phyloP scores from a whole-genome alignment of 2,888 invertebrate species.

The Pseudococcus longispinus region DNA sequence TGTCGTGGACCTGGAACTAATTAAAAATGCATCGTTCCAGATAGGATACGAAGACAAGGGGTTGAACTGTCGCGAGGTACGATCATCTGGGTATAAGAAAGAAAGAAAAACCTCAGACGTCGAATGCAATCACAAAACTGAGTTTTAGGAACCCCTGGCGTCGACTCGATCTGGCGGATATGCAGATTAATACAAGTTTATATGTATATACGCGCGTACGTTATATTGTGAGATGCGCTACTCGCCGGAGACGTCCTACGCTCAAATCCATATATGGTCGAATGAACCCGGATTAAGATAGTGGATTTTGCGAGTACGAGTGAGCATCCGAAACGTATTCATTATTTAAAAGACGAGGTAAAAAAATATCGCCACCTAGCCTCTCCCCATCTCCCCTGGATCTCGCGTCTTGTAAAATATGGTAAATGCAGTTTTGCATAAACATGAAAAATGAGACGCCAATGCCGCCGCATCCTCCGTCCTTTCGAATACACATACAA shows the following conservation, averaged over 20 bases:
- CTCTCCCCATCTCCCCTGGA: background rate
- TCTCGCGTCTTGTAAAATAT: background rate
- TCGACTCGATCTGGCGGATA: slow-evolving; percentile 24
- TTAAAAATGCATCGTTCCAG: background rate
- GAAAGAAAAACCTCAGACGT: background rate
- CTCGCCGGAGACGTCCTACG: slow-evolving; percentile 38
- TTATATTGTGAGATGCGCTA: slow-evolving; percentile 40
- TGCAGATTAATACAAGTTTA: slow-evolving; percentile 43
- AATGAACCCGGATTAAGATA: slow-evolving; percentile 45
- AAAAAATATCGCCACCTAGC: slow-evolving; percentile 16
- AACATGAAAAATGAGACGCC: slow-evolving; percentile 24
- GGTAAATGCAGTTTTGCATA: slow-evolving; percentile 10
- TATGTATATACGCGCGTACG: slow-evolving; percentile 26
- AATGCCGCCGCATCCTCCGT: background rate
- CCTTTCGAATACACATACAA: background rate
- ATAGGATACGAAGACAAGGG: background rate
- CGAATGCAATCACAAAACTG: background rate
- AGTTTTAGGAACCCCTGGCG: background rate
- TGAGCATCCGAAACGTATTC: slow-evolving; percentile 41
- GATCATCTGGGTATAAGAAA: background rate
- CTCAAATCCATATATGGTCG: slow-evolving; percentile 36
- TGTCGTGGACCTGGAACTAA: slow-evolving; percentile 13
- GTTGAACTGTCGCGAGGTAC: background rate
- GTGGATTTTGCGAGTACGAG: slow-evolving; percentile 36
- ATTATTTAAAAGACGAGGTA: background rate